A percentile compares a stretch with the other conserved stretches of the same genome.
Evolutionary conservation across 2,113 vertebrate species (phyloP).

Genomic region (Corythornis vintsioides): DNA sequence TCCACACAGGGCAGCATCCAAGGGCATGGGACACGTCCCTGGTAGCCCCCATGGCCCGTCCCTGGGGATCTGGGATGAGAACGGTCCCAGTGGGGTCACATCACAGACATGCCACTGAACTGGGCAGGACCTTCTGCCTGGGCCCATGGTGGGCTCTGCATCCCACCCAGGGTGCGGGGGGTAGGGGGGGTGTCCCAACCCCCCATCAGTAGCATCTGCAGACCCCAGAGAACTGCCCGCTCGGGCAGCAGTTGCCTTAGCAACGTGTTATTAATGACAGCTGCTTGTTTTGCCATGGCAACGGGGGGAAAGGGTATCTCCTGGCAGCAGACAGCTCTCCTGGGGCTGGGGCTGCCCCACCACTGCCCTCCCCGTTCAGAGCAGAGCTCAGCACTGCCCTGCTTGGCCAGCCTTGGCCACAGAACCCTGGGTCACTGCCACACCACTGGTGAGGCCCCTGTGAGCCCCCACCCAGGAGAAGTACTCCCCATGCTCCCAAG

Average conservation of each 20-base stretch:
- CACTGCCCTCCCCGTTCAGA: rapidly evolving
- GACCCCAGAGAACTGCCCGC: background rate
- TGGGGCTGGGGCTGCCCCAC: no score
- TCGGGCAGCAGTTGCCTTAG: background rate
- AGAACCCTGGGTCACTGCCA: background rate
- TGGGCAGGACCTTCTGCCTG: background rate
- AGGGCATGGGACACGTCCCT: background rate
- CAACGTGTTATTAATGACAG: background rate
- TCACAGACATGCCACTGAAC: rapidly evolving
- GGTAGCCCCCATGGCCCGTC: no score
- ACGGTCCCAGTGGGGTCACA: rapidly evolving
- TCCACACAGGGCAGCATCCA: background rate
- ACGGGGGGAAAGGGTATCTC: background rate
- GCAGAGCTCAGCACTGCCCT: background rate
- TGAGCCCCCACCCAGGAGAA: rapidly evolving
- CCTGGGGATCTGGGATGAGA: background rate
- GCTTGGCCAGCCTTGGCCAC: background rate
- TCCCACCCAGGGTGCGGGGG: background rate
- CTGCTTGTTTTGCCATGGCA: conserved; percentile 17
- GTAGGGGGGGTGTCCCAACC: background rate
- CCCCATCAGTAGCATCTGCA: background rate
- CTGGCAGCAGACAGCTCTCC: background rate
- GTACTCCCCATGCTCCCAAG: rapidly evolving
- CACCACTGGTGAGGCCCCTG: rapidly evolving
- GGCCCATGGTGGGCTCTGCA: background rate